These are phyloP conservation scores for Lipotes vexillifer DNA, from an alignment of 2,113 vertebrate species.

Conservation along the genomic window DNA sequence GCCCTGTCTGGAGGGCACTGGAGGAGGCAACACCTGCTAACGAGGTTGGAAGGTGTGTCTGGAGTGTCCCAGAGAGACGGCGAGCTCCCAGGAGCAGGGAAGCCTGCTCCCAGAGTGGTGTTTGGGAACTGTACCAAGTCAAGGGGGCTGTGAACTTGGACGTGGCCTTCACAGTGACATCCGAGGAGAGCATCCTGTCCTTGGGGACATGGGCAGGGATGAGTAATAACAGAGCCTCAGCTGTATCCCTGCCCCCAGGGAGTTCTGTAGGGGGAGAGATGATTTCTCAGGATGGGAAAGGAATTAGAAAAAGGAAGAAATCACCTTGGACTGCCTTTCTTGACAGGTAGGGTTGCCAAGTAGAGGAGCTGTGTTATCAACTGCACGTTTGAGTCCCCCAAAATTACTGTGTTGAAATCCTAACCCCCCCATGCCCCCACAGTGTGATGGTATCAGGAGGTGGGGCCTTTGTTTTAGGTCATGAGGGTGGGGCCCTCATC, in stretches of 20 bases:
- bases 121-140: not conserved
- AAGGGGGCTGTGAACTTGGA: not conserved
- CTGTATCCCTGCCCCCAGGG: rapidly evolving
- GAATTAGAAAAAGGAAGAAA: not conserved
- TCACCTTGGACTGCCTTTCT: not conserved
- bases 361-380: not conserved
- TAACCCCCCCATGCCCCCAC: not conserved
- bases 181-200: not conserved
- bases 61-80: not conserved
- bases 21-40: not conserved
- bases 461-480: not conserved
- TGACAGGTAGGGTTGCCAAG: too few relatives aligned
- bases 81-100: not conserved
- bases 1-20: rapidly evolving
- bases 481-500: too few relatives aligned
- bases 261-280: not conserved
- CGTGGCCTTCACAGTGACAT: not conserved
- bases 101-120: rapidly evolving
- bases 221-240: not conserved
- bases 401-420: not conserved
- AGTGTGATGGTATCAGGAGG: not conserved
- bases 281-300: not conserved
- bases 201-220: not conserved
- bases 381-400: not conserved
- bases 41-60: not conserved